A percentile compares a stretch with the other conserved stretches of the same genome.
Evolutionary conservation across 2,888 invertebrate genomes (phyloP).

Genomic region (Syritta pipiens): DNA sequence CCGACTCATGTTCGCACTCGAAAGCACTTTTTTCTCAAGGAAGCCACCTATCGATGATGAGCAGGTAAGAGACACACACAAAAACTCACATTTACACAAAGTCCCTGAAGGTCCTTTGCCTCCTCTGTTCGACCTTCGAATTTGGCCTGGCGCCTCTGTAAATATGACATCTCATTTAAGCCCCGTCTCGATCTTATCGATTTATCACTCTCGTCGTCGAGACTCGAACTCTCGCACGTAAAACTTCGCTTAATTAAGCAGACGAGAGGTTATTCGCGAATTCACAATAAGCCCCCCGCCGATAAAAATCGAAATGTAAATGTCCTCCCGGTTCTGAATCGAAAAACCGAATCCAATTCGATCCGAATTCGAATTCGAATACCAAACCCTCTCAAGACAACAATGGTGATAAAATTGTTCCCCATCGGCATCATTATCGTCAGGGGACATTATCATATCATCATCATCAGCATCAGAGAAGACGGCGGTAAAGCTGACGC

Average conservation of each 20-base stretch:
- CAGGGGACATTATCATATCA: constrained; percentile 67
- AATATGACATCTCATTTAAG: no score
- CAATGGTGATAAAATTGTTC: constrained; percentile 69
- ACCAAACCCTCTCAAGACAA: constrained; percentile 1
- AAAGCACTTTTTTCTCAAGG: constrained; percentile 58
- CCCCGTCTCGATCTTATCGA: constrained; percentile 65
- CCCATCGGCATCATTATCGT: constrained; percentile 69
- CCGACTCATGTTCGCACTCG: constrained; percentile 63
- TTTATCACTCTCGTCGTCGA: constrained; percentile 41
- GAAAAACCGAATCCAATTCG: constrained; percentile 3
- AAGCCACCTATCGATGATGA: constrained; percentile 60
- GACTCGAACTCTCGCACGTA: constrained; percentile 52
- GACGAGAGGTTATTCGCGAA: constrained; percentile 26
- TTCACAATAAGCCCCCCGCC: no score
- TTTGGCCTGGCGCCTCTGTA: no score
- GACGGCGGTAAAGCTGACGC: constrained; percentile 18
- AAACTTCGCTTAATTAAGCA: constrained; percentile 58
- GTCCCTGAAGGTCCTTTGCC: no score
- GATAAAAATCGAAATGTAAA: no score
- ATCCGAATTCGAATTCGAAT: no score
- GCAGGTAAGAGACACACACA: constrained; percentile 54
- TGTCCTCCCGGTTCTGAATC: constrained; percentile 41
- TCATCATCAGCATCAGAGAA: constrained; percentile 64
- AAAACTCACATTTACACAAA: no score
- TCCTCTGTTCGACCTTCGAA: not conserved